A percentile compares a stretch with the other conserved stretches of the same genome.
phyloP scores from a whole-genome alignment of 2,113 vertebrate genomes.

The Sarotherodon lohbergeri region DNA sequence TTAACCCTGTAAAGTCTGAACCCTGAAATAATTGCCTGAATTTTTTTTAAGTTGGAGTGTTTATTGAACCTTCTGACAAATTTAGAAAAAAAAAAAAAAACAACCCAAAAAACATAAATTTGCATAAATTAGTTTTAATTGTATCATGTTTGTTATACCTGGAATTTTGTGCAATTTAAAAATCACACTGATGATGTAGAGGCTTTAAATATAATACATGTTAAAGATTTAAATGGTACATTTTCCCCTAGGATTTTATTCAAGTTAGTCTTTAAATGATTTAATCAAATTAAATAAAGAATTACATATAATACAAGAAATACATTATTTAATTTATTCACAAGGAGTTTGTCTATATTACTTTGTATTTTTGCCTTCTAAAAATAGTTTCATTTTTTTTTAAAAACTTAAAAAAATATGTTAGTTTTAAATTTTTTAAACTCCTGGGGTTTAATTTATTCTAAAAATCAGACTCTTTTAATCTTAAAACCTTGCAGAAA shows the following conservation, averaged over 20 bases:
- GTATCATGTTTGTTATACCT: neutral
- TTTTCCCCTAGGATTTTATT: neutral
- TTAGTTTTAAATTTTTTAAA: neutral
- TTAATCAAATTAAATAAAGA: neutral
- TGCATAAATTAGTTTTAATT: neutral
- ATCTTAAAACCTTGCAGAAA: neutral
- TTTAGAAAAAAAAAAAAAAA: neutral
- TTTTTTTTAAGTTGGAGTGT: neutral
- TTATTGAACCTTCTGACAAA: neutral
- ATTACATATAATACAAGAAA: neutral
- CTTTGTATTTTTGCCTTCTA: neutral
- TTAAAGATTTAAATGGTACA: neutral
- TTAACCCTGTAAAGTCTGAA: neutral
- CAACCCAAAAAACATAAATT: neutral
- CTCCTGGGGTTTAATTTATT: neutral
- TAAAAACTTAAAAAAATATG: accelerated
- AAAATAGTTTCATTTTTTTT: neutral
- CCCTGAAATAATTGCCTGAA: neutral
- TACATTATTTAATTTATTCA: neutral
- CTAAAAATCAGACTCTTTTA: neutral
- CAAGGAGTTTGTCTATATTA: neutral
- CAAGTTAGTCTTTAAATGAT: neutral
- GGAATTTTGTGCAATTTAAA: neutral
- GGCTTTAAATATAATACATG: neutral
- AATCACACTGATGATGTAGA: neutral